Evolutionary conservation across 1,140 invertebrate genomes (phyloP), one percentile per base, ranked within the genome.

Genomic region (Drosophila serrata): DNA sequence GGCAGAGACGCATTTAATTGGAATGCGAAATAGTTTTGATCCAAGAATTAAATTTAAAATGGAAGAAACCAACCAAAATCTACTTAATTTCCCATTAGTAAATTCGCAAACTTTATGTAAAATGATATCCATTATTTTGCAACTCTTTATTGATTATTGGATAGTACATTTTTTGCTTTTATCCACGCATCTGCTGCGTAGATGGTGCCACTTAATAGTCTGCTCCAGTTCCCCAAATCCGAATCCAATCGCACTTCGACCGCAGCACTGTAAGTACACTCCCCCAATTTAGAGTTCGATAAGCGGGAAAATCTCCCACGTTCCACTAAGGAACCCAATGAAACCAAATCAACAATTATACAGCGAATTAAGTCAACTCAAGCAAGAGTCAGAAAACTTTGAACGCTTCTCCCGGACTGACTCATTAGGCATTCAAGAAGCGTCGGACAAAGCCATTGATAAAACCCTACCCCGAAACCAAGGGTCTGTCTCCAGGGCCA

Each of bases 311-410:
- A 81, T 84, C 81, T 85, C 81, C 81, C 81, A 85, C 81, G 81
- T 85, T 85, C 81, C 40, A 85, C 39, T 86, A 78, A 85, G 60
- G 63, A 63, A 64, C 51, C 62, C 75, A 76, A 73, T 65, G 65
- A 75, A 73, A 58, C 65, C 58, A 77, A 85, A 62, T 81, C 77
- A 81, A 81, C 81, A 86, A 85, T 85, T 85, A 85, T 78, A 81
- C 56, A 69, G 67, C 73, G 56, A 81, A 85, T 85, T 81, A 85
- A 85, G 55, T 49, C 49, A 65, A 70, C 40, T 33, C 53, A 17
- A 31, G 40, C n/a, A n/a, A n/a, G 43, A 55, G 37, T 46, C 59
- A 53, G 57, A 49, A 69, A 84, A 62, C 59, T 68, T 69, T 45
- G 40, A 40, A 58, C 40, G 39, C 46, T 22, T 45, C 57, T 76